Evolutionary conservation across 2,113 vertebrate genomes (phyloP), one percentile per base, ranked within the genome.

Genomic region (Uria lomvia): DNA sequence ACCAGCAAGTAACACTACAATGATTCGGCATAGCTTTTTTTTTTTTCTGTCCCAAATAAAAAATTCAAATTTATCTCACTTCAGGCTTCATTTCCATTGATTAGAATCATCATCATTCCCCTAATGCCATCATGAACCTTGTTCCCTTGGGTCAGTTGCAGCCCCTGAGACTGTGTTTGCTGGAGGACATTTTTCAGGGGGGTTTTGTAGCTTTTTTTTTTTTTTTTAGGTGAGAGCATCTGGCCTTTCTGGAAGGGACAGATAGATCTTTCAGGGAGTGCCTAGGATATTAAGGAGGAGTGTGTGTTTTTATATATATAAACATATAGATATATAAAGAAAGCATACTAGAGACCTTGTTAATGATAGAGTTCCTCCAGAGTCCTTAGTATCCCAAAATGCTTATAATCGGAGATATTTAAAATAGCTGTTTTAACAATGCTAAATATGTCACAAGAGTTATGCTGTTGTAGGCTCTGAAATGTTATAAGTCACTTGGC

Each of bases 351-450:
- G n/a, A 65, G 6, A 38, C 22, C 12, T 60, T 79, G 29, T 20
- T 73, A 77, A 66, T 45, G 40, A 55, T 2, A 66, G 43, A 53
- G 18, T 53, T 85, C 53, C 11, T 85, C 38, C 43, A 75, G 47
- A 50, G 21, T 6, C 27, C 96, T 90, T 63, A 34, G 34, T 55
- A 92, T 88, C 83, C 94, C 80, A 52, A 50, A 91, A 82, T 93
- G 92, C 43, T 97, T 95, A 66, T 67, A 87, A 96, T 77, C 59
- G 78, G 75, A 86, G 62, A 74, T 88, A 94, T 60, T 93, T 78
- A 92, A 96, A 95, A 94, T 79, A 83, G 67, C 58, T 93, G 34
- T 88, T 63, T 95, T 93, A 76, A 77, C 43, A 70, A 52, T 42
- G 20, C 43, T 92, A 87, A 52, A 91, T 90, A 91, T 77, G 43